A percentile compares a stretch with the other conserved stretches of the same genome.
Conservation (phyloP, 1,140 invertebrate genomes). For the Tyrophagus putrescentiae region DNA sequence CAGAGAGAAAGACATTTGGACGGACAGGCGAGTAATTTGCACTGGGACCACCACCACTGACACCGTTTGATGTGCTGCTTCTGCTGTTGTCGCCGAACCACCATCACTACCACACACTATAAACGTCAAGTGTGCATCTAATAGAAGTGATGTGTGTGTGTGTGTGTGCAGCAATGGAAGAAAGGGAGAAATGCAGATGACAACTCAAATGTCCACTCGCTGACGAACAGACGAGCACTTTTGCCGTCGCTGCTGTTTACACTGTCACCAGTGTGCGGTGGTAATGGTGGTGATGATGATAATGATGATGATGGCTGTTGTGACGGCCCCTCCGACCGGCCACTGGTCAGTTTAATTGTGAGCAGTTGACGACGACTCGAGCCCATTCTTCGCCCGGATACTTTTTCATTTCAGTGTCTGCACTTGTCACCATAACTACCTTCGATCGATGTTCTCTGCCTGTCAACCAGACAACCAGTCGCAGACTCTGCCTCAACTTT, state of each 20-base stretch:
- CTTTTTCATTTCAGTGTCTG: no score
- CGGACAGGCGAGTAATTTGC: background rate
- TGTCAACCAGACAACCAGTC: no score
- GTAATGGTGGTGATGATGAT: no score
- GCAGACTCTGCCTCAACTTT: no score
- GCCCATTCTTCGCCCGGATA: no score
- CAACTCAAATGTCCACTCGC: no score
- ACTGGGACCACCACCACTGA: background rate
- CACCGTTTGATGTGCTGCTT: background rate
- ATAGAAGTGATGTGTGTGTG: background rate
- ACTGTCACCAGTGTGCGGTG: background rate
- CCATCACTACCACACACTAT: slow-evolving; percentile 1
- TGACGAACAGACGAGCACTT: background rate
- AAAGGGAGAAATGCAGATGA: background rate
- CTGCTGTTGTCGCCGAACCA: no score
- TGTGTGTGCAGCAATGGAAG: no score
- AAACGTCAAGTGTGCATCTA: slow-evolving; percentile 7
- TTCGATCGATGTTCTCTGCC: background rate
- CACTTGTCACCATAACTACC: background rate
- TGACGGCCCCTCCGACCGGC: background rate
- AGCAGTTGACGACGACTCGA: no score
- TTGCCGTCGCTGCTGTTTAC: no score
- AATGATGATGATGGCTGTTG: no score
- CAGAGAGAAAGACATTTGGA: no score
- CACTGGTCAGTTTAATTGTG: background rate